phyloP scores from a whole-genome alignment of 2,888 invertebrate species.

The Lypha dubia region DNA sequence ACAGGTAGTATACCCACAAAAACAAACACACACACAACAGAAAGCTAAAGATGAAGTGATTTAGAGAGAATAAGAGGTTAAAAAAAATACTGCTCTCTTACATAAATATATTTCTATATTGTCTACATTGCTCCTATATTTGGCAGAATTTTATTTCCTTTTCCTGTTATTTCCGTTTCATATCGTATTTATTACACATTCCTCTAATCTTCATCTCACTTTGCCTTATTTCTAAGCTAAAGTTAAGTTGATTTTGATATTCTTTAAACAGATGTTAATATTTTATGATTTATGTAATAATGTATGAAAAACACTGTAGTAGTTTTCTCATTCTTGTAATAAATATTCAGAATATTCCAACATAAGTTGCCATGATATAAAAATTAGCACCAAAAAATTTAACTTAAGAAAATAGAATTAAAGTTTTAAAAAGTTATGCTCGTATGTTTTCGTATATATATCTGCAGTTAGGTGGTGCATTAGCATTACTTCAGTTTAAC shows the following conservation, averaged over 20 bases:
- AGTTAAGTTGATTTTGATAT: slow-evolving; percentile 69
- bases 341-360: slow-evolving; percentile 31
- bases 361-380: slow-evolving; percentile 6
- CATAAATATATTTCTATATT: not conserved
- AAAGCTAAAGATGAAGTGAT: not conserved
- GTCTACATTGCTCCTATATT: slow-evolving; percentile 49
- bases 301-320: slow-evolving; percentile 34
- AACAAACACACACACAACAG: too few relatives aligned
- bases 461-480: too few relatives aligned
- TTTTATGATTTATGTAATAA: slow-evolving; percentile 72
- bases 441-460: too few relatives aligned
- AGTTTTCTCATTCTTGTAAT: not conserved
- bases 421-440: too few relatives aligned
- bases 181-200: slow-evolving; percentile 49
- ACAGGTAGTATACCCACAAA: not conserved
- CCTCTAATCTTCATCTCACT: not conserved
- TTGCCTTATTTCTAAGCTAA: not conserved
- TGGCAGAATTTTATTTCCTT: slow-evolving; percentile 64
- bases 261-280: slow-evolving; percentile 73
- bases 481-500: too few relatives aligned
- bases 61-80: not conserved
- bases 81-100: not conserved
- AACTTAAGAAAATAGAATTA: not conserved
- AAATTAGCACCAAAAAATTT: not conserved
- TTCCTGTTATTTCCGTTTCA: slow-evolving; percentile 68